Conservation (phyloP, 2,797 vertebrate genomes). For the Melanotaenia pygmaea region DNA sequence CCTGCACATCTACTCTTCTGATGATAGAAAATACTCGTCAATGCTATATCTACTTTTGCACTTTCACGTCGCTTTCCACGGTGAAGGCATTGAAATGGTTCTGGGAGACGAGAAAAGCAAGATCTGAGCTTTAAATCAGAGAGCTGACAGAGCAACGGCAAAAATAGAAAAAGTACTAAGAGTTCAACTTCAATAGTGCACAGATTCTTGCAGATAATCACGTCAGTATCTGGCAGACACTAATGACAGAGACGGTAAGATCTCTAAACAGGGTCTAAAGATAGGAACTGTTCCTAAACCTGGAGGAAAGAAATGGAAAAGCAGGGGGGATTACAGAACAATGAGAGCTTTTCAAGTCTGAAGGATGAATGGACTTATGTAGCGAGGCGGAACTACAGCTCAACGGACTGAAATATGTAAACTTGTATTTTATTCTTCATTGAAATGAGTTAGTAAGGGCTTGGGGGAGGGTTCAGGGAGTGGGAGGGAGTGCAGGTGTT, state of each 20-base stretch:
- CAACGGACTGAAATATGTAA: slow-evolving; percentile 82
- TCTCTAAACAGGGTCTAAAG: slow-evolving; percentile 52
- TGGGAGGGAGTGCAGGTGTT: slow-evolving; percentile 33
- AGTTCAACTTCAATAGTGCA: slow-evolving; percentile 65
- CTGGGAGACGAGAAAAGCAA: slow-evolving; percentile 24
- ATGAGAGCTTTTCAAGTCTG: slow-evolving; percentile 69
- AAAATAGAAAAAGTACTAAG: slow-evolving; percentile 60
- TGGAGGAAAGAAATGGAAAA: slow-evolving; percentile 33
- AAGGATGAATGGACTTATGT: slow-evolving; percentile 56
- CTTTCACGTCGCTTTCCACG: slow-evolving; percentile 37
- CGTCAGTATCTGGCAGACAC: slow-evolving; percentile 49
- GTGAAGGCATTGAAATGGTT: slow-evolving; percentile 69
- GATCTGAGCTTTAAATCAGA: slow-evolving; percentile 57
- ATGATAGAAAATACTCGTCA: slow-evolving; percentile 32
- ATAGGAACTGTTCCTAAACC: slow-evolving; percentile 48
- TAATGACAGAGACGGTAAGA: slow-evolving; percentile 39
- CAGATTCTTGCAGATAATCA: slow-evolving; percentile 54
- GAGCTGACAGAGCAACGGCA: slow-evolving; percentile 51
- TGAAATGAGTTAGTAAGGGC: slow-evolving; percentile 61
- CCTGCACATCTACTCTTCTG: slow-evolving; percentile 53
- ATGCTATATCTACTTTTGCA: slow-evolving; percentile 47
- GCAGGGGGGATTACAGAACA: slow-evolving; percentile 43
- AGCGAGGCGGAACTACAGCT: slow-evolving; percentile 82
- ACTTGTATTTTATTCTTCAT: slow-evolving; percentile 88
- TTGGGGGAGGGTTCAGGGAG: neutral